Evolutionary conservation across 35 echinoderm and acorn worm species (phyloP).

Genomic region (Antedon bifida): DNA sequence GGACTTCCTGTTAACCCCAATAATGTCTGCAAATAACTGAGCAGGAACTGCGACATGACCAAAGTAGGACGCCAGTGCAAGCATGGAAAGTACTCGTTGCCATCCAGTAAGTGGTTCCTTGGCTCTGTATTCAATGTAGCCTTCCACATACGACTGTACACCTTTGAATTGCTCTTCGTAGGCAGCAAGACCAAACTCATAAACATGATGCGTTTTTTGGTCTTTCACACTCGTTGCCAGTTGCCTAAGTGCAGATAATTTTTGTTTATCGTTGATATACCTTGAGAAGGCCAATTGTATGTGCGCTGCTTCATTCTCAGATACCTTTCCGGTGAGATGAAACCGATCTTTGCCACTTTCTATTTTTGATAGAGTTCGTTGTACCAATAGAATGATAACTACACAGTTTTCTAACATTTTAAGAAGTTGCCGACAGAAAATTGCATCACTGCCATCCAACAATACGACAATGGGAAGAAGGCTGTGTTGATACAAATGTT

Average conservation of each 20-base stretch:
- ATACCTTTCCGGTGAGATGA: constrained; percentile 18
- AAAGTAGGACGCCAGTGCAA: constrained; percentile 24
- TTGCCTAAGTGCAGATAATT: not conserved
- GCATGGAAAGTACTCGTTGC: constrained; percentile 17
- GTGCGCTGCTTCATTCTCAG: constrained; percentile 2
- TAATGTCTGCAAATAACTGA: constrained; percentile 15
- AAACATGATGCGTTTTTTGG: not conserved
- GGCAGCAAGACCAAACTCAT: constrained; percentile 28
- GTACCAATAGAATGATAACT: constrained; percentile 12
- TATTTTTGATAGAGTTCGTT: not conserved
- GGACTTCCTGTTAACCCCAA: constrained; percentile 7
- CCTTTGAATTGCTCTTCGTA: constrained; percentile 6
- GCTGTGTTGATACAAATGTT: constrained; percentile 2
- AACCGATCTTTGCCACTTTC: not conserved
- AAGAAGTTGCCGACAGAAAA: not conserved
- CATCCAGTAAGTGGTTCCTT: not conserved
- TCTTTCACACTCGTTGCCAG: not conserved
- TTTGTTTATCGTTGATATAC: not conserved
- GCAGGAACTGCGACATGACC: constrained; percentile 16
- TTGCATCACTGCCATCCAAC: constrained; percentile 18
- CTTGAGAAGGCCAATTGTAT: not conserved
- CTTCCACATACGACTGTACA: constrained; percentile 16
- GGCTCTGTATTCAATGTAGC: not conserved
- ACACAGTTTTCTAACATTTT: constrained; percentile 13
- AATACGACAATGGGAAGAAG: constrained; percentile 21